Evolutionary conservation across 2,797 vertebrate species (phyloP).

Genomic region (Schizothorax lantsangensis): DNA sequence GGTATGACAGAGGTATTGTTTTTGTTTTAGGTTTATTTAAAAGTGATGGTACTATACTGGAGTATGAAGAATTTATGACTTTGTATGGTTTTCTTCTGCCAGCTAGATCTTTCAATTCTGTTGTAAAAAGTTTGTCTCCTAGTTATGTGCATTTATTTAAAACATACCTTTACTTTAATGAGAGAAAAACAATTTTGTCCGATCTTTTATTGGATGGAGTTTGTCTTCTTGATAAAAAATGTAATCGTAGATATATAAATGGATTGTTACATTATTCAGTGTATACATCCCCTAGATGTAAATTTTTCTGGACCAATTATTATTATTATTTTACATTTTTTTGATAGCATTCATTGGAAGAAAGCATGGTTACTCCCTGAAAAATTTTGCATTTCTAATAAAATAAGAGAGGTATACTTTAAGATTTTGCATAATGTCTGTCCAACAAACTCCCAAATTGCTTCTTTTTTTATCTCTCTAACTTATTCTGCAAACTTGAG

Average conservation of each 20-base stretch:
- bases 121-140: too few relatives aligned
- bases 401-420: too few relatives aligned
- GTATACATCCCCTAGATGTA: too few relatives aligned
- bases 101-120: too few relatives aligned
- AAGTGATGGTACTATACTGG: neutral
- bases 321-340: neutral
- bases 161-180: neutral
- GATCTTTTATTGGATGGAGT: neutral
- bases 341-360: neutral
- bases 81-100: too few relatives aligned
- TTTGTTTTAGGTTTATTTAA: neutral
- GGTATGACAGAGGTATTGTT: neutral
- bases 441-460: too few relatives aligned
- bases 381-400: too few relatives aligned
- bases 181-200: neutral
- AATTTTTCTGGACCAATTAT: too few relatives aligned
- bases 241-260: neutral
- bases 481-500: too few relatives aligned
- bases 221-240: neutral
- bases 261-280: neutral
- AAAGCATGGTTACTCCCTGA: neutral
- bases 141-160: too few relatives aligned
- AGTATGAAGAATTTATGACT: neutral
- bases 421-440: too few relatives aligned
- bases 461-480: too few relatives aligned